Evolutionary conservation across 2,888 invertebrate species (phyloP).

Genomic region (Lithophane leautieri): DNA sequence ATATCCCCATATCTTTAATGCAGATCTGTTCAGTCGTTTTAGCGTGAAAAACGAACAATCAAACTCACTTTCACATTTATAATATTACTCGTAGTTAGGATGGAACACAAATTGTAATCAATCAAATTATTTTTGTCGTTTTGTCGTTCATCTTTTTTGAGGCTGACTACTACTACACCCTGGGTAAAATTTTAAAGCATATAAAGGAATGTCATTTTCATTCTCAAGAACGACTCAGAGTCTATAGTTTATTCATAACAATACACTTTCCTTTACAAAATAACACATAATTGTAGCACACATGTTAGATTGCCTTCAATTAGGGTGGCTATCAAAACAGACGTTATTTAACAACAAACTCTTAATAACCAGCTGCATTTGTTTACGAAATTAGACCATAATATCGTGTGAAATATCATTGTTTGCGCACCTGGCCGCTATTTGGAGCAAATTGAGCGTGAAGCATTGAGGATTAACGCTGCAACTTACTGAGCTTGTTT

Average conservation of each 20-base stretch:
- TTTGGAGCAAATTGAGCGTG: conserved; percentile 54
- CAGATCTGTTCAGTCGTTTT: too few species aligned
- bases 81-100: too few species aligned
- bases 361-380: conserved; percentile 47
- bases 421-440: conserved; percentile 59
- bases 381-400: conserved; percentile 57
- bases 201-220: background rate
- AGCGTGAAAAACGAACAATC: too few species aligned
- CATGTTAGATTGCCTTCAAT: conserved; percentile 54
- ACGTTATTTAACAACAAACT: conserved; percentile 50
- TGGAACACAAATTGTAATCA: background rate
- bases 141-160: background rate
- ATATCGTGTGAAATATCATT: conserved; percentile 63
- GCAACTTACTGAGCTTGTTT: conserved; percentile 44
- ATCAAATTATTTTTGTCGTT: background rate
- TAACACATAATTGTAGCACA: conserved; percentile 24
- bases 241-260: background rate
- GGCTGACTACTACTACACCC: background rate
- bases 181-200: background rate
- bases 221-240: background rate
- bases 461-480: conserved; percentile 53
- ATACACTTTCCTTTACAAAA: conserved; percentile 23
- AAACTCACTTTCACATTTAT: too few species aligned
- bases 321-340: conserved; percentile 56
- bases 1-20: too few species aligned